Evolutionary conservation across 2,113 vertebrate genomes (phyloP), one percentile per base, ranked within the genome.

Genomic region (Pterocles gutturalis): DNA sequence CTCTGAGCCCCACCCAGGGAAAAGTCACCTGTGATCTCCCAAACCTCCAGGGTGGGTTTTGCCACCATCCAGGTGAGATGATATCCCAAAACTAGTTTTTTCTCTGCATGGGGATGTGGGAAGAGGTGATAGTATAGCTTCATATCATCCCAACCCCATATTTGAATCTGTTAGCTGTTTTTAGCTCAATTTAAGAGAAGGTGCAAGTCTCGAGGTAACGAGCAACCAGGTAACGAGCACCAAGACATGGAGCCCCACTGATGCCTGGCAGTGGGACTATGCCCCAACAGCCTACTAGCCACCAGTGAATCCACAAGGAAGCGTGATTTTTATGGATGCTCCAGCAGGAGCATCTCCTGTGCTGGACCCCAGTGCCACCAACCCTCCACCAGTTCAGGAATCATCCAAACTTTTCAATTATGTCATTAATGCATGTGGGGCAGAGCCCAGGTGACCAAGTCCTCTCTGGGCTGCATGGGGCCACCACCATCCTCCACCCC

Each of bases 221-320:
- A 83, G 13, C 34, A 34, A 48, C 9, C 13, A 46, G 4, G 7
- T 72, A 45, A 36, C 0, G 2, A 86, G 29, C 64, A 58, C 38
- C 61, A 76, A 79, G 25, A 11, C 10, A 24, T 0, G 26, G 31
- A 78, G 12, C 4, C 28, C n/a, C 18, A 83, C 29, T 1, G 2
- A 64, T 8, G 43, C n/a, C 66, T 8, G 7, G 7, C 0, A 1
- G 8, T 45, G 26, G 31, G 26, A 58, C 1, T 25, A 48, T 1
- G 1, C 3, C 57, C 21, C 53, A 46, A 34, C 22, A 66, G 12
- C n/a, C 51, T 79, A 58, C 24, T 1, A 83, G 18, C 9, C 76
- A 62, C 45, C 9, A 8, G 15, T 0, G 6, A 94, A 83, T 31
- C 33, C 85, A 53, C 17, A 33, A 2, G 3, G 9, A 57, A 57